phyloP scores from a whole-genome alignment of 2,888 invertebrate genomes.

The Suillia variegata region DNA sequence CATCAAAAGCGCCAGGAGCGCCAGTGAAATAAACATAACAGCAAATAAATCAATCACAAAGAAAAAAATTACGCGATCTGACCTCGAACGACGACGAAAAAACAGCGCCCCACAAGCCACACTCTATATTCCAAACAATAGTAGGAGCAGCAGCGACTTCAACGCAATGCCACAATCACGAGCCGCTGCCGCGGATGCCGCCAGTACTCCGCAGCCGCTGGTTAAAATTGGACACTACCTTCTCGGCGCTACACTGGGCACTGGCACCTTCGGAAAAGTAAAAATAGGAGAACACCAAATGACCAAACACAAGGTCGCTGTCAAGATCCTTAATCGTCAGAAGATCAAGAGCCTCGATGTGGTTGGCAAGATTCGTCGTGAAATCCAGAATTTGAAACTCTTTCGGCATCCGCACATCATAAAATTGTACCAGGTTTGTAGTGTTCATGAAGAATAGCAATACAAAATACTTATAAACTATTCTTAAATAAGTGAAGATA shows the following conservation, averaged over 20 bases:
- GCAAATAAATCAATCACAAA: too few species aligned
- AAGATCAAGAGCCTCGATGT: constrained; percentile 99
- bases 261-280: constrained; percentile 99
- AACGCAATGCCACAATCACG: constrained; percentile 52
- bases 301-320: constrained; percentile 97
- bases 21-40: constrained; percentile 19
- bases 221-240: constrained; percentile 97
- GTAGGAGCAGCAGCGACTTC: too few species aligned
- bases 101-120: too few species aligned
- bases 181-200: constrained; percentile 43
- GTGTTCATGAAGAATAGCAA: too few species aligned
- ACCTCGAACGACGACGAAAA: too few species aligned
- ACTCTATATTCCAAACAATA: too few species aligned
- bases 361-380: constrained; percentile 96
- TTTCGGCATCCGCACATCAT: constrained; percentile 99
- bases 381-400: constrained; percentile 99
- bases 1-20: constrained; percentile 19
- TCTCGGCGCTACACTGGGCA: constrained; percentile 83
- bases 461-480: not conserved
- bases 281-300: constrained; percentile 98
- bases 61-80: too few species aligned
- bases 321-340: constrained; percentile 96
- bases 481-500: not conserved
- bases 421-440: constrained; percentile 80
- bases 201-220: constrained; percentile 70